Evolutionary conservation across 53 echinoderm and acorn worm species (phyloP).

Genomic region (Patiria pectinifera): DNA sequence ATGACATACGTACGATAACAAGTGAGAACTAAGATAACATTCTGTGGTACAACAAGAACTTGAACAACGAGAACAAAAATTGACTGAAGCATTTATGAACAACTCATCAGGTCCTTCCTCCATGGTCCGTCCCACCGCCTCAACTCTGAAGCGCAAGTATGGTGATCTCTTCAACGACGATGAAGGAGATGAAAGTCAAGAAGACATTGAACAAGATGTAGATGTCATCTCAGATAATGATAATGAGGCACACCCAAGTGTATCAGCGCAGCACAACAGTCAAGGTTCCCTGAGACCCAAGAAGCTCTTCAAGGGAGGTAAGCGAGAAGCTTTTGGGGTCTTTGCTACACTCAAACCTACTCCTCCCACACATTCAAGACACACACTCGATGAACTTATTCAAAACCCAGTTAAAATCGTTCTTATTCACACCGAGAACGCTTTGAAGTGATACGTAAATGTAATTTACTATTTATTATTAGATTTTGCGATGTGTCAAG

Average conservation of each 20-base stretch:
- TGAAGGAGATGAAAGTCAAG: conserved; percentile 9
- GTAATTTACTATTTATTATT: too few species aligned
- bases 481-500: too few species aligned
- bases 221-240: conserved; percentile 9
- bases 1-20: too few species aligned
- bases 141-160: conserved; percentile 71
- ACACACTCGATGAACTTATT: too few species aligned
- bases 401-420: too few species aligned
- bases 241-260: background rate
- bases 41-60: too few species aligned
- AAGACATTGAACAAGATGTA: conserved; percentile 23
- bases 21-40: too few species aligned
- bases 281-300: conserved; percentile 54
- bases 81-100: background rate
- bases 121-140: conserved; percentile 33
- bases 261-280: background rate
- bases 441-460: too few species aligned
- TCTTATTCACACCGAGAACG: too few species aligned
- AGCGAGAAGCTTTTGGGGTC: background rate
- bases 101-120: conserved; percentile 63
- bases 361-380: too few species aligned
- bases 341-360: too few species aligned
- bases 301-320: conserved; percentile 63
- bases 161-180: conserved; percentile 48
- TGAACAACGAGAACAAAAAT: background rate